Evolutionary conservation across 2,113 vertebrate species (phyloP).

Genomic region (Lepus americanus): DNA sequence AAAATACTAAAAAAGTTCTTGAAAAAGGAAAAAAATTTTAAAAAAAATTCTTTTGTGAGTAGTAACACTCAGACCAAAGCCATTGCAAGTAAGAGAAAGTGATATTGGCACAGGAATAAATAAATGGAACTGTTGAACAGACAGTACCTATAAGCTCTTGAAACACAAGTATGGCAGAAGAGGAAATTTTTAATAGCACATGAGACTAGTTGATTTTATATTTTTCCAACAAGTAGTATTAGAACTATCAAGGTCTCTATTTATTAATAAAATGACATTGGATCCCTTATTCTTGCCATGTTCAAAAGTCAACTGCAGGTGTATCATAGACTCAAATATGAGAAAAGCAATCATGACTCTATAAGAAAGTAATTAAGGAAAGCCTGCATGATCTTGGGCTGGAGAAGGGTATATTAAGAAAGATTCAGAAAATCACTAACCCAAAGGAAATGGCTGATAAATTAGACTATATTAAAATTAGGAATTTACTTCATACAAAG

Average conservation of each 20-base stretch:
- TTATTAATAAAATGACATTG: not conserved
- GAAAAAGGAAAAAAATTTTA: too few species aligned
- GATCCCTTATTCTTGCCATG: not conserved
- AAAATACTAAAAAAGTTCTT: too few species aligned
- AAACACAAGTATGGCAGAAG: not conserved
- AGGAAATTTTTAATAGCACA: not conserved
- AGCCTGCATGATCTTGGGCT: not conserved
- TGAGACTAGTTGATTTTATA: not conserved
- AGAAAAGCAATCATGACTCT: not conserved
- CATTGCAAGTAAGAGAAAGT: not conserved
- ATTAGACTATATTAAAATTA: not conserved
- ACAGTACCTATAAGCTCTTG: not conserved
- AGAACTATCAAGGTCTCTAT: not conserved
- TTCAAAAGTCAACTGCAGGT: not conserved
- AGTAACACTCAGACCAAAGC: not conserved
- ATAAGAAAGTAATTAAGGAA: not conserved
- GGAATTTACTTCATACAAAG: not conserved
- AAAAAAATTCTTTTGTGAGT: too few species aligned
- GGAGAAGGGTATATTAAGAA: not conserved
- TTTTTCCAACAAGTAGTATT: not conserved
- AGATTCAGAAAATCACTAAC: not conserved
- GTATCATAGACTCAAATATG: not conserved
- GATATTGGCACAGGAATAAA: not conserved
- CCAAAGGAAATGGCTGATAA: not conserved
- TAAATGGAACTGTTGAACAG: not conserved